These are phyloP conservation scores for Heliconius aoede DNA, from an alignment of 2,888 invertebrate genomes.

Conservation along the genomic window DNA sequence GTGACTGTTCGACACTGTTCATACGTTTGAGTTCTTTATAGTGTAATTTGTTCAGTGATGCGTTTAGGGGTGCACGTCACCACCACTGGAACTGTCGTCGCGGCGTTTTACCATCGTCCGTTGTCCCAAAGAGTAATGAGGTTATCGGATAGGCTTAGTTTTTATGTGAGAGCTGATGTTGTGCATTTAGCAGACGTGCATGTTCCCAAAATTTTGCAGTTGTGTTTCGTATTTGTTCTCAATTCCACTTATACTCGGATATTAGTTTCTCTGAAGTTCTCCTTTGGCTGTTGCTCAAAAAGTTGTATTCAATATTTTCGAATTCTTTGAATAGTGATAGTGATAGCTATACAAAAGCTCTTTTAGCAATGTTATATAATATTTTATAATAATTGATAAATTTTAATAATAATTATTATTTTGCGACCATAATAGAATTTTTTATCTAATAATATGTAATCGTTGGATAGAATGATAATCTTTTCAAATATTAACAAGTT, in stretches of 20 bases:
- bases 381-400: constrained; percentile 22
- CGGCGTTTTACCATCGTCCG: constrained; percentile 62
- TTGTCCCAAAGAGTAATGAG: constrained; percentile 76
- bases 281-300: constrained; percentile 9
- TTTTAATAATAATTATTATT: constrained; percentile 13
- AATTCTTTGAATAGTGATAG: background rate
- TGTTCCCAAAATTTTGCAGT: too few species aligned
- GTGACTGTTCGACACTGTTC: constrained; percentile 37
- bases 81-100: constrained; percentile 44
- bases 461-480: constrained; percentile 24
- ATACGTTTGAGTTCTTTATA: constrained; percentile 56
- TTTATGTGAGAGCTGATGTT: constrained; percentile 30
- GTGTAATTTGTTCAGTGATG: constrained; percentile 55
- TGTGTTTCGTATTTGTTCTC: background rate
- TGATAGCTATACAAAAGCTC: background rate
- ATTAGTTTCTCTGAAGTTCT: background rate
- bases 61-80: too few species aligned
- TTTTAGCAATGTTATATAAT: constrained; percentile 14
- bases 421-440: constrained; percentile 11
- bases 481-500: constrained; percentile 19
- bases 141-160: constrained; percentile 66
- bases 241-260: background rate
- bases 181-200: background rate
- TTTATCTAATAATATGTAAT: constrained; percentile 31
- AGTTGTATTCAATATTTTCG: background rate